Base-by-base conservation (phyloP, 2,113 vertebrate species). In the Rhinogobius similis region DNA sequence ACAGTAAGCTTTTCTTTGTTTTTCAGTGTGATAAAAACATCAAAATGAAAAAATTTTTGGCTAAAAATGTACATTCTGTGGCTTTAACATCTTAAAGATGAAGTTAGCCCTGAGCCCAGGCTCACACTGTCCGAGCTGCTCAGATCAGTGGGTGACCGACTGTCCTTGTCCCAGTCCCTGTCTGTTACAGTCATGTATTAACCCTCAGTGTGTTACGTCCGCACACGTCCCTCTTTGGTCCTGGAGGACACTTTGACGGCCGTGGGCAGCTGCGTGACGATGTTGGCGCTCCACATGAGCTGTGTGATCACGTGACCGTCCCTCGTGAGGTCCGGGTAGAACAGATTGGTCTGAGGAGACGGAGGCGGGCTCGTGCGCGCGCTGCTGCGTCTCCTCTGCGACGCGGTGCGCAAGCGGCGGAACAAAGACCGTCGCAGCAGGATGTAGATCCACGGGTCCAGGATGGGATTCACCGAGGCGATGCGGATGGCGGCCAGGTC, bases 401-500 rank as follows among this genome's bases (percentile, higher is more conserved):
- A 83, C 9, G 86, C 55, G 32, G 32, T 4, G 20, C 85, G 78
- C 9, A 97, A 88, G 63, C 93, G 93, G 55, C 94, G 95, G 78
- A 98, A 97, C 39, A 99, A 93, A 65, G 96, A 93, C 88, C 95
- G 96, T 64, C 95, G 91, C 39, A 99, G 93, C 14, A 99, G 94
- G 79, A 99, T 99, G 75, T 99, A 99, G 81, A 98, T 91, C 97
- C 97, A 99, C 0, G 97, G 97, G 81, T 99, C 97, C 32, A 99
- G 91, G 78, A 99, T 99, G 67, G 97, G 96, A 85, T 99, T 99
- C 38, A 96, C 93, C 0, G 97, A 87, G 10, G 98, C 98, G 2
- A 96, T 96, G 13, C 97, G 93, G 84, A 99, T 98, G 48, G 98
- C 96, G 67, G 94, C 83, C 76, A 98, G 82, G 68, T 99, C 97